Percentiles rank a stretch among this genome's conserved stretches.
These are phyloP conservation scores for Barbus barbus DNA, from an alignment of 2,113 vertebrate species.

Conservation along the genomic window DNA sequence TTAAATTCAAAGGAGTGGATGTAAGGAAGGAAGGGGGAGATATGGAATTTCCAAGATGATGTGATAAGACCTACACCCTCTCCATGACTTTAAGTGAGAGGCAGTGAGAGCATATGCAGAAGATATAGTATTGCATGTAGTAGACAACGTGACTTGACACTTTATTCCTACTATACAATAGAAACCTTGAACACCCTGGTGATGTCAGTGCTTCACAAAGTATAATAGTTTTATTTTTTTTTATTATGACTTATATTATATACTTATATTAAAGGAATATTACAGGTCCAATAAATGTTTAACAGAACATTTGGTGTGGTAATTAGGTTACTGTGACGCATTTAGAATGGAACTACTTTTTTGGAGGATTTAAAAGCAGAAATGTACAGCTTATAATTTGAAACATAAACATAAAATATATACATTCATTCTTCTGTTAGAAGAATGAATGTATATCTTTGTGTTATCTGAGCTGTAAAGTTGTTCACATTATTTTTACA, in stretches of 20 bases:
- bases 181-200: neutral
- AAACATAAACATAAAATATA: neutral
- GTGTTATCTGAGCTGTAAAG: no score
- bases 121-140: neutral
- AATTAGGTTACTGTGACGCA: neutral
- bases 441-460: no score
- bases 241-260: no score
- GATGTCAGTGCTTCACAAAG: neutral
- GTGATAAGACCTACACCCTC: slow-evolving; percentile 13
- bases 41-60: slow-evolving; percentile 30
- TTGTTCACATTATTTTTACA: neutral
- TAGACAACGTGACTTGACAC: slow-evolving; percentile 1
- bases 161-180: neutral
- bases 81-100: neutral
- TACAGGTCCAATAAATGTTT: neutral
- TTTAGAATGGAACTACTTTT: neutral
- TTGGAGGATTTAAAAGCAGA: neutral
- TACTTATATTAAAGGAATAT: neutral
- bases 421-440: neutral
- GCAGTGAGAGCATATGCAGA: neutral
- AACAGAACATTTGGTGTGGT: no score
- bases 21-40: slow-evolving; percentile 1
- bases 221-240: no score
- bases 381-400: neutral
- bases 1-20: slow-evolving; percentile 9